phyloP scores from a whole-genome alignment of 2,113 vertebrate genomes.

The Atrichornis clamosus region DNA sequence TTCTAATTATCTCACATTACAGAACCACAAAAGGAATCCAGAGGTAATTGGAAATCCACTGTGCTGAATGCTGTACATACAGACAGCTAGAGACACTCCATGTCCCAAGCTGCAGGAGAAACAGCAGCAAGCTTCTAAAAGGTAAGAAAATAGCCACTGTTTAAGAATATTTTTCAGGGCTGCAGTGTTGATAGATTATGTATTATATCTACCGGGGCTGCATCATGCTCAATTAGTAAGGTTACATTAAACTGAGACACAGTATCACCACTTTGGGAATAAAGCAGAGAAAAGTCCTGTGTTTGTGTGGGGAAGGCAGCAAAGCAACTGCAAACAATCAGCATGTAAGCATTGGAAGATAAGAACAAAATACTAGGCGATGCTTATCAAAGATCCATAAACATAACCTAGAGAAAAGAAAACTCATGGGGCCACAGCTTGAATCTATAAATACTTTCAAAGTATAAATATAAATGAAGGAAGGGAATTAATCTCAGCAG shows the following conservation, averaged over 20 bases:
- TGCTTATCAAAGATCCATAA: not conserved
- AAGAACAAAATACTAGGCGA: not conserved
- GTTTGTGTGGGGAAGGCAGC: fast-evolving
- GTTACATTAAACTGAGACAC: not conserved
- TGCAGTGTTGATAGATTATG: not conserved
- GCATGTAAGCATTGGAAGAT: not conserved
- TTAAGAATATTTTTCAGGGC: not conserved
- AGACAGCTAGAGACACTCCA: not conserved
- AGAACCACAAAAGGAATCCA: not conserved
- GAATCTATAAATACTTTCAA: slow-evolving; percentile 16
- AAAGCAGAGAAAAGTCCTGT: not conserved
- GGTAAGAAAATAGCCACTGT: not conserved
- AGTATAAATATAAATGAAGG: slow-evolving; percentile 28
- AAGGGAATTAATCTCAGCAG: slow-evolving; percentile 9
- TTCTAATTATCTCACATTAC: not conserved
- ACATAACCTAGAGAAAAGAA: not conserved
- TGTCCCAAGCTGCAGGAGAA: not conserved
- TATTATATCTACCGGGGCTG: not conserved
- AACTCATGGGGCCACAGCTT: not conserved
- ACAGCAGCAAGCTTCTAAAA: not conserved
- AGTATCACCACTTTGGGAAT: not conserved
- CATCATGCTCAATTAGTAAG: not conserved
- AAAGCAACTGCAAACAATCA: not conserved
- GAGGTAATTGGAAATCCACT: not conserved
- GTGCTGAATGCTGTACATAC: not conserved